Evolutionary conservation across 1,140 invertebrate species (phyloP).

Genomic region (Anastrepha obliqua): DNA sequence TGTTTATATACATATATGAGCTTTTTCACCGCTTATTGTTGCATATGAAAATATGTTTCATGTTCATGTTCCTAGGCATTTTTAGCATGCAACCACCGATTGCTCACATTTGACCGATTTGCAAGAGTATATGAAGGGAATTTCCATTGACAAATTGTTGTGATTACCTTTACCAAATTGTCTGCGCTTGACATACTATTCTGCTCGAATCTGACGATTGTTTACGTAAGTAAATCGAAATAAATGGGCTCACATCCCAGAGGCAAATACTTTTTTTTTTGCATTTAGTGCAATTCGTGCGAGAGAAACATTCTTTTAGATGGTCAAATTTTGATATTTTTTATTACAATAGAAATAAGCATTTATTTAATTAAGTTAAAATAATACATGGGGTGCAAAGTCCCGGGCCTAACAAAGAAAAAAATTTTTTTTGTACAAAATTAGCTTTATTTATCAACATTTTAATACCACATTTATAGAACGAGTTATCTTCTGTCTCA

Average conservation of each 20-base stretch:
- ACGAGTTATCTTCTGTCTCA: no score
- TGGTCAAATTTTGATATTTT: no score
- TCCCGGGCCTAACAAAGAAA: no score
- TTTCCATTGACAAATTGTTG: constrained; percentile 10
- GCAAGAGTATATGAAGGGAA: not conserved
- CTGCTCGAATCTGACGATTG: not conserved
- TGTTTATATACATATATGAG: not conserved
- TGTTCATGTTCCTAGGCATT: not conserved
- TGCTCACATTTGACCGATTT: not conserved
- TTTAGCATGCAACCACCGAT: constrained; percentile 17
- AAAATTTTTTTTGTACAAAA: no score
- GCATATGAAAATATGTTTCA: constrained; percentile 21
- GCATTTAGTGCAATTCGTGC: no score
- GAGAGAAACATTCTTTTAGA: no score
- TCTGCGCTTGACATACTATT: not conserved
- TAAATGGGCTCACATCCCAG: not conserved
- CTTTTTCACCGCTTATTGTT: not conserved
- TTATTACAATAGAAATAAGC: no score
- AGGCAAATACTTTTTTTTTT: not conserved
- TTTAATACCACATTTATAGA: no score
- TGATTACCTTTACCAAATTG: constrained; percentile 34
- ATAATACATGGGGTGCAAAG: no score
- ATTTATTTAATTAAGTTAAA: no score
- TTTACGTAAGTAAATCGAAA: constrained; percentile 24
- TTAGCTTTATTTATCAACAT: no score